A percentile compares a stretch with the other conserved stretches of the same genome.
Conservation (phyloP, 2,888 invertebrate species). For the Tolmerus cingulatus region DNA sequence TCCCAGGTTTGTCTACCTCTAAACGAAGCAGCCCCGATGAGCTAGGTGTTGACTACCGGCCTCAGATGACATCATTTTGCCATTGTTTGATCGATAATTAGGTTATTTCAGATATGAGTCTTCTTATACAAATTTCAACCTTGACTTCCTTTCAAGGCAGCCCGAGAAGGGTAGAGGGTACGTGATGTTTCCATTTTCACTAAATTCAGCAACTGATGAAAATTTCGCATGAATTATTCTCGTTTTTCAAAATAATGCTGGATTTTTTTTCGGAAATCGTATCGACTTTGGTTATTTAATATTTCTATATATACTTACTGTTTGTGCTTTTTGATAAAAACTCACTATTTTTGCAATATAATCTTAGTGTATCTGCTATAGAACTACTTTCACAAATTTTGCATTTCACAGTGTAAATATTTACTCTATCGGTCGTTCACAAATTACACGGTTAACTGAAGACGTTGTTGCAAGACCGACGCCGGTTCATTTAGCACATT, state of each 20-base stretch:
- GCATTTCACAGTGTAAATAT: neutral
- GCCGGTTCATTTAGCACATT: neutral
- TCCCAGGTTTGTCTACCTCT: neutral
- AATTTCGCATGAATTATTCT: neutral
- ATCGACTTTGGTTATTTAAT: neutral
- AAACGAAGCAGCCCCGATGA: neutral
- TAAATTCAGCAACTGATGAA: neutral
- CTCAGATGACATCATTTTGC: neutral
- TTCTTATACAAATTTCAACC: neutral
- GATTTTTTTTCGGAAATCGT: neutral
- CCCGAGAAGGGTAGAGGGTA: neutral
- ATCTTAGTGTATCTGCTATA: no score
- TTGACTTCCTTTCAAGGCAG: neutral
- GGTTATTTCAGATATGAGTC: constrained; percentile 26
- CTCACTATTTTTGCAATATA: no score
- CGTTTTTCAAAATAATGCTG: neutral
- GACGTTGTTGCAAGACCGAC: neutral
- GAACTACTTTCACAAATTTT: neutral
- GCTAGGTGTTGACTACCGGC: neutral
- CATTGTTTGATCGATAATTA: constrained; percentile 31
- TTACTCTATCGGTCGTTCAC: neutral
- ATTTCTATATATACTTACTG: no score
- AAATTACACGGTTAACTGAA: neutral
- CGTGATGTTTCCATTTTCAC: constrained; percentile 1
- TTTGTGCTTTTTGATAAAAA: no score